Base-by-base conservation (phyloP, 1,140 invertebrate species). In the Dysdera silvatica region DNA sequence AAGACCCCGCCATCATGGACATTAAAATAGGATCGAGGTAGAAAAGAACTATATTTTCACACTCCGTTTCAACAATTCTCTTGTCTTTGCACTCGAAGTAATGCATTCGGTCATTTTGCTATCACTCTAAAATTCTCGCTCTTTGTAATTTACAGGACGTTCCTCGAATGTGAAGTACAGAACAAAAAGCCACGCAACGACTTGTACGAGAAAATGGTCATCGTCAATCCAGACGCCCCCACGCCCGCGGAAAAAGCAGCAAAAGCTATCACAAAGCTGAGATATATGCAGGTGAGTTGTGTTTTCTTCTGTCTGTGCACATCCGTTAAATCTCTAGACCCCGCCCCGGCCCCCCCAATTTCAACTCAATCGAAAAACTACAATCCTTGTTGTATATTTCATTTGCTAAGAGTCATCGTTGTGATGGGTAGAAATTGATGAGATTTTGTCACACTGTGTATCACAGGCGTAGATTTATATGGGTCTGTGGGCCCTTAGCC, bases 171-270 rank as follows among this genome's bases (percentile, higher is more conserved):
- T 1, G 94, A 97, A 81, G 93, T 96, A 1, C 84, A 85, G 69
- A 95, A 95, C 71, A 83, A 81, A 8, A 82, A 80, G 4, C 85
- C 88, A 14, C 79, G 91, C 51, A 69, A 80, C 3, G 89, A 93
- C 76, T 79, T 93, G 1, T 93, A 91, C 71, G 82, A 88, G 67
- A 93, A 93, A 80, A 97, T 98, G 93, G 82, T 95, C n/a, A 84
- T 88, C 12, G 83, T 97, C 10, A 92, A 96, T 74, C 85, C 88
- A 0, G 81, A 77, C 56, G 92, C 89, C 2, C 92, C 92, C 0
- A 95, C 89, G 2, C 74, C 79, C 56, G 85, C 88, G 47, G 93
- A 97, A 76, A 84, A 89, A 68, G 77, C 80, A 33, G 74, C 80
- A 1, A 79, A 84, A 63, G 90, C 89, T 3, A 87, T 97, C 6